Base-by-base conservation (phyloP, 2,113 vertebrate genomes). In the Argyrosomus japonicus region DNA sequence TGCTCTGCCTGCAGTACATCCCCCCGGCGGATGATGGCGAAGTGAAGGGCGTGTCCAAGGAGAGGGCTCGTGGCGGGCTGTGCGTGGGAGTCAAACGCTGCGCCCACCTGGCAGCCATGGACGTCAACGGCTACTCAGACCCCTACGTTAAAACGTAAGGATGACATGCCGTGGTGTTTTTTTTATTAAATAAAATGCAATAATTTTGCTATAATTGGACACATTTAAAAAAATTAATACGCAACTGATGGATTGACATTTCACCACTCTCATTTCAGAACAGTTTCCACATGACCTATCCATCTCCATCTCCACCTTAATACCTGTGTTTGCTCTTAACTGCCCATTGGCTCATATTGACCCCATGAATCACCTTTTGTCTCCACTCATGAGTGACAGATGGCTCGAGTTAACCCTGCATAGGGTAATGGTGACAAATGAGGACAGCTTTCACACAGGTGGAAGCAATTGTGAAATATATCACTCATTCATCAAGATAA, bases 121-220 rank as follows among this genome's bases (percentile, higher is more conserved):
- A 98, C 0, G 96, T 97, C 91, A 97, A 97, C 0, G 97, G 97
- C 82, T 97, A 95, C 91, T 98, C 97, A 0, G 97, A 98, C 81
- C 96, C 97, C 85, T 97, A 97, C 1, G 97, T 97, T 63, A 97
- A 98, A 95, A 97, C 95, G 96, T 97, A 87, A 96, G 96, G 14
- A 43, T 5, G 12, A n/a, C 15, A 12, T 2, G 23, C 12, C 13
- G 8, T 14, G 13, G 27, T 27, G 32, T 12, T 8, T 65, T 36
- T 32, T 4, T 32, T 29, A 43, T 77, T 48, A 11, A 45, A 23
- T 69, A 1, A 61, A 25, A 36, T 25, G 7, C n/a, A 43, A n/a
- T 11, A 29, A 65, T 36, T 21, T 29, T 15, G 12, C 6, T 14
- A 2, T 45, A n/a, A 73, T 17, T 72, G n/a, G 36, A 21, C 32